phyloP scores from a whole-genome alignment of 2,797 vertebrate species.

The Hephaestus fuliginosus region DNA sequence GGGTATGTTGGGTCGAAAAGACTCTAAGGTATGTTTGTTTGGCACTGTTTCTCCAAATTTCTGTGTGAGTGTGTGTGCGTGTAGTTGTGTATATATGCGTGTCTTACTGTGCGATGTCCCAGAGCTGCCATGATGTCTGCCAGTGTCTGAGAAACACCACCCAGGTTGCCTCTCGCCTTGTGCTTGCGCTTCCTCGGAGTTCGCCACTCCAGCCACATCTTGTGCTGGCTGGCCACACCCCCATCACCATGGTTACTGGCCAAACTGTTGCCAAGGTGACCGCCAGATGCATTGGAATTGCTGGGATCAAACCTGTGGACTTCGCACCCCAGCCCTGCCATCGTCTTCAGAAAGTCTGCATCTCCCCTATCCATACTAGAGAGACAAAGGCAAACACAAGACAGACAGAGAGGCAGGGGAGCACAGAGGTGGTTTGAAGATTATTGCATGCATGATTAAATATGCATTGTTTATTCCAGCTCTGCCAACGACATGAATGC shows the following conservation, averaged over 20 bases:
- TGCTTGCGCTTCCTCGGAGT: slow-evolving; percentile 60
- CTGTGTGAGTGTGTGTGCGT: slow-evolving; percentile 30
- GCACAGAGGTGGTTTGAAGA: slow-evolving; percentile 57
- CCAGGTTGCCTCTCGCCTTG: slow-evolving; percentile 68
- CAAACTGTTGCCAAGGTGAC: slow-evolving; percentile 82
- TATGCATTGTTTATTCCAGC: slow-evolving; percentile 73
- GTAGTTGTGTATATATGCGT: slow-evolving; percentile 22
- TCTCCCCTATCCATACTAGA: slow-evolving; percentile 82
- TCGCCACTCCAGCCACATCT: slow-evolving; percentile 87
- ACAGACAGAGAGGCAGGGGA: slow-evolving; percentile 52
- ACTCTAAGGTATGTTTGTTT: slow-evolving; percentile 78
- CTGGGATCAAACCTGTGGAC: slow-evolving; percentile 87
- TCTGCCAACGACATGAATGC: slow-evolving; percentile 55
- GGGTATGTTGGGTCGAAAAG: slow-evolving; percentile 74
- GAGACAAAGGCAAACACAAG: slow-evolving; percentile 59
- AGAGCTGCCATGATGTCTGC: slow-evolving; percentile 83
- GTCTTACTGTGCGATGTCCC: slow-evolving; percentile 81
- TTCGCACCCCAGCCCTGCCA: slow-evolving; percentile 79
- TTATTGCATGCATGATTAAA: slow-evolving; percentile 77
- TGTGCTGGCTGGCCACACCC: slow-evolving; percentile 79
- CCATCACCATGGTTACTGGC: slow-evolving; percentile 72
- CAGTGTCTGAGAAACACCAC: slow-evolving; percentile 79
- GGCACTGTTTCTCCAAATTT: slow-evolving; percentile 60
- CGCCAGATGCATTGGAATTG: slow-evolving; percentile 71
- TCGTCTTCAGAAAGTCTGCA: slow-evolving; percentile 78